Base-by-base conservation (phyloP, 2,888 invertebrate species). In the Tetranychus truncatus region DNA sequence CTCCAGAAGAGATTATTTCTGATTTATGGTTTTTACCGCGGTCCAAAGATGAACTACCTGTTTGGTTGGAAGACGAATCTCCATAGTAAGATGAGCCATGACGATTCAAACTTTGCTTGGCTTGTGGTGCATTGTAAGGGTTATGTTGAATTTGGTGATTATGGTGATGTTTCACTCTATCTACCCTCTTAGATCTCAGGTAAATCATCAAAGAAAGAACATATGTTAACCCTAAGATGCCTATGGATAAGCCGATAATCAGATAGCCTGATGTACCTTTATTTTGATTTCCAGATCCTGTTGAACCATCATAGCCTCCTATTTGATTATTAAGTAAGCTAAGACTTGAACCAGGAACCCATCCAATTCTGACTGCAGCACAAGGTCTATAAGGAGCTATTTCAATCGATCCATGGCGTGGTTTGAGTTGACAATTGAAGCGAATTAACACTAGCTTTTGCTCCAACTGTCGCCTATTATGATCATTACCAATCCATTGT, bases 171-270 rank as follows among this genome's bases (percentile, higher is more conserved):
- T 55, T 55, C 2, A 6, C 2, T 11, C 15, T 55, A 15, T 55
- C 55, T 11, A 55, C 7, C 55, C 24, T 69, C 6, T 69, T 69
- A 20, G 69, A 87, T 81, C 91, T 90, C 72, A 92, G 82, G 81
- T 91, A 92, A 18, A 92, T 85, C 77, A 91, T 89, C 34, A 92
- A 90, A 6, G 91, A 91, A 0, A 91, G 89, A 21, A 92, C 89
- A 82, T 92, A 92, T 79, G 92, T 89, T 55, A 92, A 85, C 0
- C 91, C 91, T n/a, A 92, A 84, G n/a, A 92, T 85, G 21, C 92
- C 85, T 21, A 91, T 90, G 80, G 90, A 90, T 72, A 91, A 86
- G 46, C 90, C 92, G 76, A 92, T 91, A 0, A 91, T 90, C 24
- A 91, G 87, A 80, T 91, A 91, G 9, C 55, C 55, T 55, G 55